Percentiles rank a stretch among this genome's conserved stretches.
These are phyloP conservation scores for Alauda arvensis DNA, from an alignment of 2,797 vertebrate species.

Conservation along the genomic window DNA sequence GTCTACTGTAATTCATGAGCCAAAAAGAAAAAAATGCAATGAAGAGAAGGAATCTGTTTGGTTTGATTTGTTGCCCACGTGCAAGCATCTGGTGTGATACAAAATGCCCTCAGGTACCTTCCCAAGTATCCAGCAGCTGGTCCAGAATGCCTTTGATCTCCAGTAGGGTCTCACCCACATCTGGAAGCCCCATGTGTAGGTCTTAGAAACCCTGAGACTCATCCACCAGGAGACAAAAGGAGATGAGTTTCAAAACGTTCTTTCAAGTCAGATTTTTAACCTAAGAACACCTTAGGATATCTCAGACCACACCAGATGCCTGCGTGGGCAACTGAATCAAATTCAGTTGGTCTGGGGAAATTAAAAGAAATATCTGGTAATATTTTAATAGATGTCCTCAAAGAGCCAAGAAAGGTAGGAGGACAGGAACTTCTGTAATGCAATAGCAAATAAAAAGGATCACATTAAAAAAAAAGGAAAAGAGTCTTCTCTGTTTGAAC, in stretches of 20 bases:
- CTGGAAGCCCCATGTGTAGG: not conserved
- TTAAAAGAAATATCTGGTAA: not conserved
- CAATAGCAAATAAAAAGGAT: not conserved
- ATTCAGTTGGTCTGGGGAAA: not conserved
- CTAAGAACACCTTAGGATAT: conserved; percentile 8
- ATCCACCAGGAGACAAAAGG: not conserved
- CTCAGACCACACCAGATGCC: not conserved
- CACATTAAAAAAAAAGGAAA: not conserved
- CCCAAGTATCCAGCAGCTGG: not conserved
- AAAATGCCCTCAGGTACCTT: not conserved
- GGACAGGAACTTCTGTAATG: not conserved
- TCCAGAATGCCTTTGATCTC: conserved; percentile 40
- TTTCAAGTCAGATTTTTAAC: conserved; percentile 9
- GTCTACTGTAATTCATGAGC: not conserved
- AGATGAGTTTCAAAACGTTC: not conserved
- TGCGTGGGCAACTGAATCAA: not conserved
- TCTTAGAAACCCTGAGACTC: not conserved
- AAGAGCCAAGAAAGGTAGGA: not conserved
- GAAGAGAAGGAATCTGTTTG: not conserved
- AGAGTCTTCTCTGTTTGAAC: not conserved
- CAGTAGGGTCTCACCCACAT: not conserved
- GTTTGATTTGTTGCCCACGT: not conserved
- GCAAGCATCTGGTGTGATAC: not conserved
- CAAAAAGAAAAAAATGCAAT: not conserved
- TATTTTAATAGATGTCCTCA: not conserved